Evolutionary conservation across 2,888 invertebrate genomes (phyloP).

Genomic region (Caenorhabditis panamensis): DNA sequence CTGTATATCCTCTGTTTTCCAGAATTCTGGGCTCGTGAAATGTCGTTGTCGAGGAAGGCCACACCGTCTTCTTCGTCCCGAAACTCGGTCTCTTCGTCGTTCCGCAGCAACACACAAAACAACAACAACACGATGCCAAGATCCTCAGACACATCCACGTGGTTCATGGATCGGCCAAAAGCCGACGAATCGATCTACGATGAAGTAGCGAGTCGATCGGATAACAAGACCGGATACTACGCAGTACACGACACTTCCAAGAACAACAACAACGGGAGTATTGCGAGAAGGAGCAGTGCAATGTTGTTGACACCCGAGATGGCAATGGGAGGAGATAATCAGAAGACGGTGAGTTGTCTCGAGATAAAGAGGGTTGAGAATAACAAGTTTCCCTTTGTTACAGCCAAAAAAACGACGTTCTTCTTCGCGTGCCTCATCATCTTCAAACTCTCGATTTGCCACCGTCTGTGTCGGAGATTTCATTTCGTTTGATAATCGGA

Average conservation of each 20-base stretch:
- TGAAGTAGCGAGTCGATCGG: slow-evolving; percentile 30
- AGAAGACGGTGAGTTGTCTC: slow-evolving; percentile 12
- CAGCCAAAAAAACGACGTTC: slow-evolving; percentile 53
- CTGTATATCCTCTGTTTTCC: slow-evolving; percentile 19
- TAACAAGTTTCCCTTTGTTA: not conserved
- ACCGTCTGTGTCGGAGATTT: slow-evolving; percentile 58
- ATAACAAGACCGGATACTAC: slow-evolving; percentile 28
- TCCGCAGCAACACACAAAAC: slow-evolving; percentile 23
- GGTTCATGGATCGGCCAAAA: slow-evolving; percentile 48
- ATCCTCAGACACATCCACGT: slow-evolving; percentile 43
- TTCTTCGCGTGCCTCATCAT: slow-evolving; percentile 36
- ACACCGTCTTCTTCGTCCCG: slow-evolving; percentile 48
- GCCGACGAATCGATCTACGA: slow-evolving; percentile 47
- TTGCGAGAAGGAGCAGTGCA: slow-evolving; percentile 40
- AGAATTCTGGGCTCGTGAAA: slow-evolving; percentile 66
- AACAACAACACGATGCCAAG: slow-evolving; percentile 53
- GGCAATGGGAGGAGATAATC: slow-evolving; percentile 26
- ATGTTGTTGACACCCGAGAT: slow-evolving; percentile 46
- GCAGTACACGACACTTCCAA: slow-evolving; percentile 28
- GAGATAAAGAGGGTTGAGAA: not conserved
- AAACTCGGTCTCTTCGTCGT: slow-evolving; percentile 33
- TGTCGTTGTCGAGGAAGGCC: slow-evolving; percentile 61
- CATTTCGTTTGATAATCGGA: slow-evolving; percentile 24
- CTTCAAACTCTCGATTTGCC: slow-evolving; percentile 50
- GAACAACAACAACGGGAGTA: slow-evolving; percentile 40